Conservation (phyloP, 2,888 invertebrate species). For the Drosophila ezoana region DNA sequence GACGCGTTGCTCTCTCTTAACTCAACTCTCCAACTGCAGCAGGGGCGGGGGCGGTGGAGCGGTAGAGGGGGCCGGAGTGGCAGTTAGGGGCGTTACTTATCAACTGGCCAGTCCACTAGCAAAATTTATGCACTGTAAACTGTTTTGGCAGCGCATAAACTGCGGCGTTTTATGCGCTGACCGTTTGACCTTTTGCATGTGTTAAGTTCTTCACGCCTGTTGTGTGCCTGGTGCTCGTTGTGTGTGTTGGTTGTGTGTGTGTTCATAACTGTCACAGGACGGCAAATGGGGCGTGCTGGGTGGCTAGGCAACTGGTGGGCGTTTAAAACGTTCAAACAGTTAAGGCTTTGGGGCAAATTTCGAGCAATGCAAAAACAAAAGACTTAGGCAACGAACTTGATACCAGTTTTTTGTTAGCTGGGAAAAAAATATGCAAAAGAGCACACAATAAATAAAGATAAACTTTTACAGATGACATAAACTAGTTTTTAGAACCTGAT, state of each 20-base stretch:
- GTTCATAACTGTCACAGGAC: conserved; percentile 57
- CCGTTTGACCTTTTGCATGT: conserved; percentile 71
- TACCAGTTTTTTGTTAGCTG: conserved; percentile 6
- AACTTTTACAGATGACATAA: not conserved
- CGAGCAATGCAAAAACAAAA: conserved; percentile 41
- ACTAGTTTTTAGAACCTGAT: conserved; percentile 11
- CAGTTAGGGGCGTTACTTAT: conserved; percentile 63
- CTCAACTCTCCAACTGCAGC: conserved; percentile 32
- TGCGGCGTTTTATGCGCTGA: conserved; percentile 66
- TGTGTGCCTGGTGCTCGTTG: conserved; percentile 4
- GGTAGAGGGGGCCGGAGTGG: not conserved
- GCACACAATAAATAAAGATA: conserved; percentile 20
- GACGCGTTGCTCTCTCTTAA: conserved; percentile 46
- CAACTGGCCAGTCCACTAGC: conserved; percentile 52
- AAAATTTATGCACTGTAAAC: conserved; percentile 65
- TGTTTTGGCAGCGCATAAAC: conserved; percentile 70
- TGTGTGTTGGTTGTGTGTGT: conserved; percentile 24
- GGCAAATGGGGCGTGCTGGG: conserved; percentile 57
- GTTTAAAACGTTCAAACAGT: conserved; percentile 44
- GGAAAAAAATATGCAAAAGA: conserved; percentile 11
- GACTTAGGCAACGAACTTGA: conserved; percentile 58
- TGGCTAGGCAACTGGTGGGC: conserved; percentile 47
- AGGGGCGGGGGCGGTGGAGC: not conserved
- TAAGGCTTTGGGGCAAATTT: conserved; percentile 37
- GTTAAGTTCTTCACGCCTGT: conserved; percentile 48